Base-by-base conservation (phyloP, 1,140 invertebrate species). In the Drosophila nikananu region DNA sequence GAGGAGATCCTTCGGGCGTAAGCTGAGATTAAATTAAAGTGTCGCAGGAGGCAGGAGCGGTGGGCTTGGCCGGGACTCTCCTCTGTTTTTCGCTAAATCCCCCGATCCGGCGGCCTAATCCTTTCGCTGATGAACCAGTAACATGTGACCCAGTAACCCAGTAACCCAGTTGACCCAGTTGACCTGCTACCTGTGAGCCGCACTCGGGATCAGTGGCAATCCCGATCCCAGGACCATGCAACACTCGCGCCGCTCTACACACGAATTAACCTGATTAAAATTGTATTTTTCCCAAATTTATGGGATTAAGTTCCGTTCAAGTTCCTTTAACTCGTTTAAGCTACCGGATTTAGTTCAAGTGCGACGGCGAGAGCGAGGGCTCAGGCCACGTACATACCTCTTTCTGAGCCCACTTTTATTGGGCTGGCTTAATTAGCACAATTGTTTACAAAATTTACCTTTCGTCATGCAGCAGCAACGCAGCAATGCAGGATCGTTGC, bases 311-410 rank as follows among this genome's bases (percentile, higher is more conserved):
- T 91, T 91, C 89, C 84, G 89, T 91, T 91, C 81, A 91, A 91
- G 89, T 91, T 91, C 89, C 89, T 91, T 91, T 91, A 91, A 91
- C 89, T 91, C 89, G 89, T 91, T 91, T 91, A 91, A 90, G 89
- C 89, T 91, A 91, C 89, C 89, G 89, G 89, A 91, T 91, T 91
- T 89, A 83, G 79, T 90, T 89, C 86, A 90, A 89, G 86, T 90
- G 86, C 72, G 73, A 74, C 27, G 21, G 19, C 30, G n/a, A 21
- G 30, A 5, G 15, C 37, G 13, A 21, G 44, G 35, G 32, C 37
- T 30, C 17, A 4, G 32, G 44, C 10, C 49, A 5, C 48, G 17
- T 19, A 23, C 64, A 3, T n/a, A 25, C 74, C 54, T 35, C 76
- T 42, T n/a, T n/a, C 44, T 84, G 84, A 87, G 81, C 81, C 84